Conservation (phyloP, 2,113 vertebrate genomes). For the Urocynchramus pylzowi region DNA sequence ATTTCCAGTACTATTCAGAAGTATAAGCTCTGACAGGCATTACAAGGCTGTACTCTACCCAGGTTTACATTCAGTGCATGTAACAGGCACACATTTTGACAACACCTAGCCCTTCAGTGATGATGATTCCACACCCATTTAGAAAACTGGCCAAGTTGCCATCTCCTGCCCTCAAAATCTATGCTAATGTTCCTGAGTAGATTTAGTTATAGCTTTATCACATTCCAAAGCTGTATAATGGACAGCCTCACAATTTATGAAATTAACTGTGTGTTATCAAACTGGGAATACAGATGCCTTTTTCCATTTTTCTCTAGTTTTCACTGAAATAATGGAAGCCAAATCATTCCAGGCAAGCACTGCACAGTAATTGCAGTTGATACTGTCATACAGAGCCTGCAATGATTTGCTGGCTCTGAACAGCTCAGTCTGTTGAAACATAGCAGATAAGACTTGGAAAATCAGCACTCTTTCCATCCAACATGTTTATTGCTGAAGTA, state of each 20-base stretch:
- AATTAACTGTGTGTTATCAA: not conserved
- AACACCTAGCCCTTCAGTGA: not conserved
- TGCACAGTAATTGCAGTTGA: not conserved
- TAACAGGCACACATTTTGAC: not conserved
- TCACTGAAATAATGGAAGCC: not conserved
- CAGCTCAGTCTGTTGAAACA: not conserved
- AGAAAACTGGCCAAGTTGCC: not conserved
- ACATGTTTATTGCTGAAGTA: not conserved
- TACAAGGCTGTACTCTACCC: not conserved
- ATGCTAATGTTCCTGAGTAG: not conserved
- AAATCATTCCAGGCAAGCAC: not conserved
- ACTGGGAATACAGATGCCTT: not conserved
- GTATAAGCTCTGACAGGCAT: not conserved
- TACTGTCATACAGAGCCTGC: not conserved
- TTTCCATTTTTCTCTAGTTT: not conserved
- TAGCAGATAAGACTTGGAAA: not conserved
- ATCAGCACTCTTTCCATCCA: not conserved
- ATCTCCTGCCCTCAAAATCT: not conserved
- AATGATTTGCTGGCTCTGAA: not conserved
- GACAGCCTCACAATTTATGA: not conserved
- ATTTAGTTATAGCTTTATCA: not conserved
- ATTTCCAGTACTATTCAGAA: not conserved
- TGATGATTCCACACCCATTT: not conserved
- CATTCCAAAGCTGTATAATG: not conserved
- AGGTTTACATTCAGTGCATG: not conserved